phyloP scores from a whole-genome alignment of 2,113 vertebrate genomes.

The Entomyzon cyanotis region DNA sequence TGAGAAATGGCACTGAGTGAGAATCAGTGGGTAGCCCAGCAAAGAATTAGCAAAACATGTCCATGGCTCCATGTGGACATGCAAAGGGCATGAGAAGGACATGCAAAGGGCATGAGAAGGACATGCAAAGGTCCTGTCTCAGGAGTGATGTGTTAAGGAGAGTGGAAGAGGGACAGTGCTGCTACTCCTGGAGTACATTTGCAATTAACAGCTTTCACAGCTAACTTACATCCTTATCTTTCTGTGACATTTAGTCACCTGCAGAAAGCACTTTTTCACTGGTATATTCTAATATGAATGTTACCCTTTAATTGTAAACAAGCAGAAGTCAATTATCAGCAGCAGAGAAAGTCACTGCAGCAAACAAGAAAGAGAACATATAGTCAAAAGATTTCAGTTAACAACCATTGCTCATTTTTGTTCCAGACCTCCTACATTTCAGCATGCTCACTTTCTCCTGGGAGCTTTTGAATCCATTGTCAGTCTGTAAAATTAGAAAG shows the following conservation, averaged over 20 bases:
- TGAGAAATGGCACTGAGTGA: neutral
- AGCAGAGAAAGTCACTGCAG: constrained; percentile 27
- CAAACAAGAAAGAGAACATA: constrained; percentile 37
- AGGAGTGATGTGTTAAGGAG: neutral
- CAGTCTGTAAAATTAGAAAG: constrained; percentile 46
- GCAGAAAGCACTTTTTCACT: constrained; percentile 58
- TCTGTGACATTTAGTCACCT: constrained; percentile 47
- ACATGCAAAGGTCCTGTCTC: neutral
- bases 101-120: neutral
- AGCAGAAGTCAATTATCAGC: constrained; percentile 38
- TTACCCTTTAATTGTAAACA: constrained; percentile 70
- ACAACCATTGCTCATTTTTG: constrained; percentile 12
- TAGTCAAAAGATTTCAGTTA: constrained; percentile 64
- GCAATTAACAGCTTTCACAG: constrained; percentile 43
- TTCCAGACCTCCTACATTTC: constrained; percentile 35
- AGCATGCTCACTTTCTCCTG: constrained; percentile 32
- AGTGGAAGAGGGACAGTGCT: neutral
- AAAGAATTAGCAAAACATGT: neutral
- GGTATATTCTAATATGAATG: constrained; percentile 37
- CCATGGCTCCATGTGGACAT: neutral
- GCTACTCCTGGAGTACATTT: neutral
- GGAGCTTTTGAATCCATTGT: constrained; percentile 36
- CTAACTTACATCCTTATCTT: constrained; percentile 10
- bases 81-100: neutral
- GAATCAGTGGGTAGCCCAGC: neutral